Conservation (phyloP, 2,113 vertebrate genomes). For the Myocastor coypus region DNA sequence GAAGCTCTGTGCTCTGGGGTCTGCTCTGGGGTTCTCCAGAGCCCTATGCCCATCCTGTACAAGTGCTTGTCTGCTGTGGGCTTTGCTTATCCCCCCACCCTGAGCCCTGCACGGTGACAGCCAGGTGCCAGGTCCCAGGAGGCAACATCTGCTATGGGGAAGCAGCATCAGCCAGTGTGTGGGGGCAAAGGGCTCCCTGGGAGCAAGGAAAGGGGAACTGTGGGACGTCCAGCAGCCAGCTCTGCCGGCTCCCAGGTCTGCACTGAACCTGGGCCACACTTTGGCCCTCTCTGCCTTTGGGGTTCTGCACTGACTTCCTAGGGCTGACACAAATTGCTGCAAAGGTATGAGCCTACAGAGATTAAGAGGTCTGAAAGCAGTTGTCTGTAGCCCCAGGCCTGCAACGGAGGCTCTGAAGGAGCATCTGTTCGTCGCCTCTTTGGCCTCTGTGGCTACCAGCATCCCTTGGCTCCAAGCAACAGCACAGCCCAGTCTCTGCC, state of each 20-base stretch:
- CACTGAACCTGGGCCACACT: background rate
- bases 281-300: background rate
- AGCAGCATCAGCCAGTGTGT: background rate
- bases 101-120: background rate
- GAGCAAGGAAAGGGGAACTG: background rate
- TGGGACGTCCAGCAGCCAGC: background rate
- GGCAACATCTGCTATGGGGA: background rate
- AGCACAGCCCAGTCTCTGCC: background rate
- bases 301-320: background rate
- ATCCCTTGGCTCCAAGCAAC: background rate
- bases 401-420: background rate
- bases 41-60: background rate
- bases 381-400: no score
- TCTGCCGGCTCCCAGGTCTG: background rate
- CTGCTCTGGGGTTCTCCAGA: background rate
- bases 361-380: background rate
- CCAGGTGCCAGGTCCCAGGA: background rate
- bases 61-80: background rate
- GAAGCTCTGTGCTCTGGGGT: background rate
- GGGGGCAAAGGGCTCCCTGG: background rate
- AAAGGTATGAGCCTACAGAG: background rate
- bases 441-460: background rate
- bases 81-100: background rate
- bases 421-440: accelerated
- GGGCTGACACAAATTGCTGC: background rate